phyloP scores from a whole-genome alignment of 2,113 vertebrate species.

The Phaethornis superciliosus region DNA sequence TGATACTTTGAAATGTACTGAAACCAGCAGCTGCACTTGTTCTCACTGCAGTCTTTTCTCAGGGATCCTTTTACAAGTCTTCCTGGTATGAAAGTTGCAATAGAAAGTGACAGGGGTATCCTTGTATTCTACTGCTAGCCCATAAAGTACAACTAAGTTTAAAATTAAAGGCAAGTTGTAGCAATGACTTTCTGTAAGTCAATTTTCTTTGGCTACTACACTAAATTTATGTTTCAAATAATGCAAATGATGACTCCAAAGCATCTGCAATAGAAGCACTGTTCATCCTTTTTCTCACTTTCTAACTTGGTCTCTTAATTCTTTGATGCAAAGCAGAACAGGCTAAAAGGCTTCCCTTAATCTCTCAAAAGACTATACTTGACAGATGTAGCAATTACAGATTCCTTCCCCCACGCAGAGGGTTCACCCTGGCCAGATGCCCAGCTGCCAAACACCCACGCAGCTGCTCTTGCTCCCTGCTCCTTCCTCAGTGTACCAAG shows the following conservation, averaged over 20 bases:
- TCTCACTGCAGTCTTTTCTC: neutral
- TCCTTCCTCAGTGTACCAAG: rapidly evolving
- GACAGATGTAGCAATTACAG: neutral
- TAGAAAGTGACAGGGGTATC: neutral
- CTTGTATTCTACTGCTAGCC: neutral
- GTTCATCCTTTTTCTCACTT: neutral
- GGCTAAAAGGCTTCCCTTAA: neutral
- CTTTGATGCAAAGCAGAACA: neutral
- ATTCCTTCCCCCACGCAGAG: neutral
- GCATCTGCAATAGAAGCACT: neutral
- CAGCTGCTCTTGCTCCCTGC: neutral
- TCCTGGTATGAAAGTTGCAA: neutral
- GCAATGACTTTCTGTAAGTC: neutral
- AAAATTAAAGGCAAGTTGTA: neutral
- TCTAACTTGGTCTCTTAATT: neutral
- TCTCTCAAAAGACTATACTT: neutral
- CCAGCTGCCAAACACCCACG: neutral
- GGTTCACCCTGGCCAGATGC: neutral
- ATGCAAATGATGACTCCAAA: neutral
- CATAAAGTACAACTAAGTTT: neutral
- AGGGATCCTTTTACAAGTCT: neutral
- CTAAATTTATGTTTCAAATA: neutral
- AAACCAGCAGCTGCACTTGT: neutral
- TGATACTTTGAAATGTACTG: neutral
- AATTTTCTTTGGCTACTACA: neutral